These are phyloP conservation scores for Trematomus loennbergii DNA, from an alignment of 2,113 vertebrate species.

Conservation along the genomic window DNA sequence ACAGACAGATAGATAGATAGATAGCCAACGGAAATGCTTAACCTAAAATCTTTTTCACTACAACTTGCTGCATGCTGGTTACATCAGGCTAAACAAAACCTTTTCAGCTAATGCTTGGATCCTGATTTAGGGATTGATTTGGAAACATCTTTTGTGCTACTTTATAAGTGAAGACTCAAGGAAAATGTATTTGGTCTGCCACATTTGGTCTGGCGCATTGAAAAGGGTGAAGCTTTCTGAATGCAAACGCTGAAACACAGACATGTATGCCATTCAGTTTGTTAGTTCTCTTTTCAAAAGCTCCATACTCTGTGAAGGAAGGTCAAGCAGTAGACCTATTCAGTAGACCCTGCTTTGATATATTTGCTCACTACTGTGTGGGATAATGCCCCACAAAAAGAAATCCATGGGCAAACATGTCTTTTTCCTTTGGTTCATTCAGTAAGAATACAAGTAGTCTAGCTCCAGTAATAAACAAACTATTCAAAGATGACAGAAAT, in stretches of 20 bases:
- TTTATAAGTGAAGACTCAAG: constrained; percentile 46
- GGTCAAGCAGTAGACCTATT: constrained; percentile 71
- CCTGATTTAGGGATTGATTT: constrained; percentile 35
- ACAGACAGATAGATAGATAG: too few relatives aligned
- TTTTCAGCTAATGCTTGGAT: constrained; percentile 27
- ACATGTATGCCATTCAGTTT: constrained; percentile 68
- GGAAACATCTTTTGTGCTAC: constrained; percentile 53
- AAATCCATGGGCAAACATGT: constrained; percentile 40
- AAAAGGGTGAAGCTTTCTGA: constrained; percentile 64
- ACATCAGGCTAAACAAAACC: background rate
- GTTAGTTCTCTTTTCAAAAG: constrained; percentile 70
- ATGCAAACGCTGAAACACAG: constrained; percentile 65
- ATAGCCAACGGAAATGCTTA: too few relatives aligned
- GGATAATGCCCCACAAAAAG: constrained; percentile 61
- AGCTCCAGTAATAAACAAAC: constrained; percentile 21
- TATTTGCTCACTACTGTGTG: constrained; percentile 48
- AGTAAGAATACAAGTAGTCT: constrained; percentile 27
- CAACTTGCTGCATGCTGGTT: too few relatives aligned
- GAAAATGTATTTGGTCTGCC: constrained; percentile 46
- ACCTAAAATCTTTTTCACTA: too few relatives aligned
- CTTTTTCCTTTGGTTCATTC: constrained; percentile 27
- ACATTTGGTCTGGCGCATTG: constrained; percentile 48
- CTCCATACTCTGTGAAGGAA: constrained; percentile 67
- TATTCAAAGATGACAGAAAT: constrained; percentile 18
- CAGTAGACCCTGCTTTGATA: constrained; percentile 68